These are phyloP conservation scores for Tinea pellionella DNA, from an alignment of 2,888 invertebrate genomes.

Conservation along the genomic window DNA sequence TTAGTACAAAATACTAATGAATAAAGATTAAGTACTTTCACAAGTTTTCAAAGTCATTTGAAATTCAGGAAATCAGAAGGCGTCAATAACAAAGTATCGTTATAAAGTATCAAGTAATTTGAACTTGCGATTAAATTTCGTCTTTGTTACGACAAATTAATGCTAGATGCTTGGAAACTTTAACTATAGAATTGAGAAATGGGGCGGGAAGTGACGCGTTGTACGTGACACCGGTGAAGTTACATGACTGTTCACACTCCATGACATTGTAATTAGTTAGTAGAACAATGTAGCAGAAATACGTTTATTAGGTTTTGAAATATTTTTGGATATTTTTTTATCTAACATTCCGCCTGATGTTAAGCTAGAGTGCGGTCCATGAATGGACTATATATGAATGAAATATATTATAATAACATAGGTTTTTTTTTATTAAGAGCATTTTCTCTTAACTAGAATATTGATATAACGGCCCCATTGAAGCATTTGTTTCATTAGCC, in stretches of 20 bases:
- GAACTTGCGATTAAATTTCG: not conserved
- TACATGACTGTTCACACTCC: not conserved
- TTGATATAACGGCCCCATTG: no score
- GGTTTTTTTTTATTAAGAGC: no score
- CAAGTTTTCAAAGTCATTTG: not conserved
- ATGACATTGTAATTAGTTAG: no score
- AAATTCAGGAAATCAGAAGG: not conserved
- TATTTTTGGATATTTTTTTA: no score
- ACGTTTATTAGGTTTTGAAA: no score
- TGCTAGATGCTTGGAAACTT: not conserved
- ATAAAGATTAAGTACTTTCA: not conserved
- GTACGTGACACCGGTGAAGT: not conserved
- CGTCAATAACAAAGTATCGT: not conserved
- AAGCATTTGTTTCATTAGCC: no score
- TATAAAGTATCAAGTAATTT: not conserved
- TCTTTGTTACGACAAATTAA: not conserved
- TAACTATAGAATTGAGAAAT: not conserved
- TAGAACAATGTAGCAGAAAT: no score
- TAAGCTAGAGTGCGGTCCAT: no score
- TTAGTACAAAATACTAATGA: not conserved
- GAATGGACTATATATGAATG: no score
- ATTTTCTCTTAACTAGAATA: no score
- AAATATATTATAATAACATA: no score
- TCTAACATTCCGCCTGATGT: no score
- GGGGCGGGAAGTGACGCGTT: not conserved